Evolutionary conservation across 1,140 invertebrate species (phyloP).

Genomic region (Eriosoma lanigerum): DNA sequence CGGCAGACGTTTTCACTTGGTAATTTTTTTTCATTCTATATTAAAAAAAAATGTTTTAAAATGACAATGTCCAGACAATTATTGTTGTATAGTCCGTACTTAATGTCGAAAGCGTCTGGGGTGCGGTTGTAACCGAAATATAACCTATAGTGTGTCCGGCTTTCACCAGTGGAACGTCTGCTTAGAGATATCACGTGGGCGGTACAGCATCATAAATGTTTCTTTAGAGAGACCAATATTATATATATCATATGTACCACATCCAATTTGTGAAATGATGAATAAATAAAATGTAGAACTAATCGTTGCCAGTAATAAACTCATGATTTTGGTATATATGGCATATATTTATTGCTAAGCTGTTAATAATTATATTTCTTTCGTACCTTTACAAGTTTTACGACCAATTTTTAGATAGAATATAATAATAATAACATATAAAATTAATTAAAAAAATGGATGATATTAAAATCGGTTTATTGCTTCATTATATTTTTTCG

Average conservation of each 20-base stretch:
- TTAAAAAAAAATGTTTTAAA: background rate
- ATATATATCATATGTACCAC: constrained; percentile 1
- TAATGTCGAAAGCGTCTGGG: constrained; percentile 49
- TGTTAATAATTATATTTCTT: background rate
- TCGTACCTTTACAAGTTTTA: background rate
- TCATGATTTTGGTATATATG: too few species aligned
- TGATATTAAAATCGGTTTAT: background rate
- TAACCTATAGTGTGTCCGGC: constrained; percentile 43
- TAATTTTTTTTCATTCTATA: background rate
- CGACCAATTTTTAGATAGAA: background rate
- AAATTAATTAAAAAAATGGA: background rate
- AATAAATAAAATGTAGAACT: background rate
- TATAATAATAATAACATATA: background rate
- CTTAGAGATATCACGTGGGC: constrained; percentile 27
- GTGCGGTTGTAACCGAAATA: constrained; percentile 47
- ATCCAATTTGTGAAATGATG: background rate
- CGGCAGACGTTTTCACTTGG: constrained; percentile 29
- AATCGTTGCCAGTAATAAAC: background rate
- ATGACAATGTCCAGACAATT: constrained; percentile 48
- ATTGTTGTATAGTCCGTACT: constrained; percentile 2
- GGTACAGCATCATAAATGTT: constrained; percentile 33
- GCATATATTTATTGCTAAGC: too few species aligned
- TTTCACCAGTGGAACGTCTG: constrained; percentile 48
- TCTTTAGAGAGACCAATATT: background rate
- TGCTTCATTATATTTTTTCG: background rate